Conservation (phyloP, 2,888 invertebrate species). For the Mythimna pallens region DNA sequence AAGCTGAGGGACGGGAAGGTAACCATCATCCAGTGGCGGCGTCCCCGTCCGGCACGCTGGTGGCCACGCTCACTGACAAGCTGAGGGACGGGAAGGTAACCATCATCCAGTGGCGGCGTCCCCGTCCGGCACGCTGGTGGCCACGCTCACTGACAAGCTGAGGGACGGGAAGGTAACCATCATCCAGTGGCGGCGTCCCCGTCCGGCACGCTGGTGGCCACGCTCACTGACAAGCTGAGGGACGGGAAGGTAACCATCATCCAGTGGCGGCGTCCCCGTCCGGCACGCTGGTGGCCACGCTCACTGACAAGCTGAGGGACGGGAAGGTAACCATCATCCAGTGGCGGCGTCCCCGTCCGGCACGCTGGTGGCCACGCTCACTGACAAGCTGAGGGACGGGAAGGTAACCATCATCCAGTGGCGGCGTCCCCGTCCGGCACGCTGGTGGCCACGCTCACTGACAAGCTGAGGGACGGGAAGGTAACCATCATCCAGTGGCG, state of each 20-base stretch:
- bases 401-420: conserved; percentile 67
- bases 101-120: neutral
- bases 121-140: neutral
- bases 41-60: conserved; percentile 86
- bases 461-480: conserved; percentile 86
- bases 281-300: neutral
- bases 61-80: conserved; percentile 64
- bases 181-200: conserved; percentile 88
- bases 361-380: conserved; percentile 76
- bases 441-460: conserved; percentile 74
- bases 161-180: conserved; percentile 80
- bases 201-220: conserved; percentile 81
- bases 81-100: too few relatives aligned
- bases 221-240: too few relatives aligned
- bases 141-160: conserved; percentile 4
- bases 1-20: conserved; percentile 78
- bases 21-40: conserved; percentile 85
- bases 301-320: neutral
- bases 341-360: conserved; percentile 89
- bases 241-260: too few relatives aligned
- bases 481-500: conserved; percentile 75
- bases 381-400: too few relatives aligned
- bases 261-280: neutral
- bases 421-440: conserved; percentile 83
- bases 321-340: conserved; percentile 84